Evolutionary conservation across 37 sponge, comb jelly and placozoan species (phyloP).

Genomic region (Ephydatia muelleri): DNA sequence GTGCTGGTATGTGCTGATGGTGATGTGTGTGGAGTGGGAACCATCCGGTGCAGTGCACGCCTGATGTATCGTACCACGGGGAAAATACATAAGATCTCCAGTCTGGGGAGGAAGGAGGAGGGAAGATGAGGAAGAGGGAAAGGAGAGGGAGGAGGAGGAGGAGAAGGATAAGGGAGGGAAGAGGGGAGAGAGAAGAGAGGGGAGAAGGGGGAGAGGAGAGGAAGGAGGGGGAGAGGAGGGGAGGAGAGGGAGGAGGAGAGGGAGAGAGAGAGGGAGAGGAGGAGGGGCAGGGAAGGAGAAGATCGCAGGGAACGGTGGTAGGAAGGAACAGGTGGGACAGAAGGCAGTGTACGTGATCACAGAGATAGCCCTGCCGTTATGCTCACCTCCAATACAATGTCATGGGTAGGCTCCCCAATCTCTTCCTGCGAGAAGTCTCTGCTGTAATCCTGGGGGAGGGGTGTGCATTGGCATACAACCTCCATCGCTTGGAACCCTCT

Average conservation of each 20-base stretch:
- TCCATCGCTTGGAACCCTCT: conserved; percentile 7
- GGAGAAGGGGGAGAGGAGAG: conserved; percentile 2
- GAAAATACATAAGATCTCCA: conserved; percentile 1
- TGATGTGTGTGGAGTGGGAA: conserved; percentile 12
- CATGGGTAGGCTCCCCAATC: conserved; percentile 25
- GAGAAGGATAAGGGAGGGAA: conserved; percentile 19
- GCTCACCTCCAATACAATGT: conserved; percentile 11
- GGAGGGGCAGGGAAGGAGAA: too few species aligned
- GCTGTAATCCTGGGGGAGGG: conserved; percentile 28
- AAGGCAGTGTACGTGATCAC: too few species aligned
- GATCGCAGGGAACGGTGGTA: too few species aligned
- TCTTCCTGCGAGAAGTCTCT: conserved; percentile 6
- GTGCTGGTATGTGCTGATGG: neutral
- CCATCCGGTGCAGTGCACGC: conserved; percentile 6
- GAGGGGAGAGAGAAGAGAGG: conserved; percentile 19
- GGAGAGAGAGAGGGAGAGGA: conserved; percentile 3
- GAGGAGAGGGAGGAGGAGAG: neutral
- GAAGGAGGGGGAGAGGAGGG: conserved; percentile 7
- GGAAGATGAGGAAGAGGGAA: neutral
- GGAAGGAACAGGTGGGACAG: too few species aligned
- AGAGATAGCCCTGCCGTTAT: neutral
- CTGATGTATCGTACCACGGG: conserved; percentile 15
- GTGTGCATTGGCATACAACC: neutral
- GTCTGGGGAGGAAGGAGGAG: conserved; percentile 5
- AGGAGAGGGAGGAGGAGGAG: conserved; percentile 3